phyloP scores from a whole-genome alignment of 2,113 vertebrate genomes.

The Ptilorrhoa leucosticta region DNA sequence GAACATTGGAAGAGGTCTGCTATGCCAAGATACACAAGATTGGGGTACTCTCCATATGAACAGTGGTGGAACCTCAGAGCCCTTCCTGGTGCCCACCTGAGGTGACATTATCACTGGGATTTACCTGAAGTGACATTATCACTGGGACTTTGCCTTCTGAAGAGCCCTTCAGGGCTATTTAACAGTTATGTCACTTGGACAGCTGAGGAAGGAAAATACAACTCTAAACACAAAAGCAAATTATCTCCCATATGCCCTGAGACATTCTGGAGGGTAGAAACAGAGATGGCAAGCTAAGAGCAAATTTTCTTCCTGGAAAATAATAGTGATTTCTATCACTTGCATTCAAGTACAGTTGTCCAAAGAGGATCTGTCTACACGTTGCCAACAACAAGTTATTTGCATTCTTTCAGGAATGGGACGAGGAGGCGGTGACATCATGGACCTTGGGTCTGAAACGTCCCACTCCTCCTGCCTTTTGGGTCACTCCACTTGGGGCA shows the following conservation, averaged over 20 bases:
- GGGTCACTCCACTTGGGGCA: accelerated
- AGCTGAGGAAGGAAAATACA: neutral
- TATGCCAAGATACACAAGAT: neutral
- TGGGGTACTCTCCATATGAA: neutral
- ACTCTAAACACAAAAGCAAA: neutral
- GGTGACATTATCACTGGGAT: neutral
- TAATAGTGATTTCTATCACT: neutral
- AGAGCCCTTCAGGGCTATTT: neutral
- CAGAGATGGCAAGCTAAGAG: neutral
- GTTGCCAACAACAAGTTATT: neutral
- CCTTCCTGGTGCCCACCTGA: neutral
- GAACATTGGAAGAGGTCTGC: neutral
- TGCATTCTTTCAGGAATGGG: neutral
- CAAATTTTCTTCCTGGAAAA: neutral
- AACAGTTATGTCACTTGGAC: neutral
- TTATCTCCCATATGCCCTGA: neutral
- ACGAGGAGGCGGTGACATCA: neutral
- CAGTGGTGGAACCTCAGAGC: neutral
- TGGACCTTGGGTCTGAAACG: neutral
- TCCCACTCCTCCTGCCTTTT: neutral
- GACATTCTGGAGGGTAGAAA: neutral
- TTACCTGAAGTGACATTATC: neutral
- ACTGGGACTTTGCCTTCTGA: neutral
- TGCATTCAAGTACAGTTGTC: neutral
- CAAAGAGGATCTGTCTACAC: neutral